A percentile compares a stretch with the other conserved stretches of the same genome.
Conservation (phyloP, 53 echinoderm and acorn worm genomes). For the Luidia sarsii region DNA sequence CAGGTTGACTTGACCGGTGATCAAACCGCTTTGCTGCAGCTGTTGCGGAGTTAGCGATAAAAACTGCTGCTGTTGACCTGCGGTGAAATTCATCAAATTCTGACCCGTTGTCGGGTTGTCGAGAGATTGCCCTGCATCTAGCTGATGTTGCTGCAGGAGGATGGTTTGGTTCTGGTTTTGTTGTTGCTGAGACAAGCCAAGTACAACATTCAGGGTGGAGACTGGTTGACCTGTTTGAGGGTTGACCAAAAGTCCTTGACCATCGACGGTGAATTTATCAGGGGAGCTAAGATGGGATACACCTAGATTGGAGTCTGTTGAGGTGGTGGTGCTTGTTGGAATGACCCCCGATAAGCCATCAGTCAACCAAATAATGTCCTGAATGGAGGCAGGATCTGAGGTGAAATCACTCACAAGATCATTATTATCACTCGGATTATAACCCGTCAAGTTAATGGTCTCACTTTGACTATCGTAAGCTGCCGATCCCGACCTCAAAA, state of each 20-base stretch:
- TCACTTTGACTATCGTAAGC: conserved; percentile 65
- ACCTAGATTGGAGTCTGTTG: conserved; percentile 58
- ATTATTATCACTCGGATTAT: conserved; percentile 21
- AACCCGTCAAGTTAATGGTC: conserved; percentile 33
- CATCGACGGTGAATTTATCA: conserved; percentile 69
- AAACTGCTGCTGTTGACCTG: conserved; percentile 39
- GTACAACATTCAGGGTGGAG: conserved; percentile 44
- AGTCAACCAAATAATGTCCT: conserved; percentile 36
- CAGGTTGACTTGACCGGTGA: conserved; percentile 51
- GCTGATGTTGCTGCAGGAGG: conserved; percentile 44
- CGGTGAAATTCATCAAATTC: conserved; percentile 28
- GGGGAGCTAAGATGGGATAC: conserved; percentile 77
- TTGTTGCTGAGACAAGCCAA: conserved; percentile 21
- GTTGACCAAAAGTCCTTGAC: conserved; percentile 76
- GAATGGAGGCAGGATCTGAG: neutral
- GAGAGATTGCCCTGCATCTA: conserved; percentile 26
- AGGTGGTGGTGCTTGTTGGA: conserved; percentile 44
- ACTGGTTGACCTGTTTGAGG: conserved; percentile 95
- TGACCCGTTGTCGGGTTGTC: conserved; percentile 16
- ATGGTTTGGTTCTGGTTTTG: conserved; percentile 59
- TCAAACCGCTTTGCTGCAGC: conserved; percentile 35
- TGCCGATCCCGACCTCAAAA: conserved; percentile 85
- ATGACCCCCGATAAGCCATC: conserved; percentile 8
- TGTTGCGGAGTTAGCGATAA: conserved; percentile 43
- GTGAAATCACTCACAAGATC: conserved; percentile 25